Evolutionary conservation across 2,113 vertebrate genomes (phyloP).

Genomic region (Benitochromis conjunctus): DNA sequence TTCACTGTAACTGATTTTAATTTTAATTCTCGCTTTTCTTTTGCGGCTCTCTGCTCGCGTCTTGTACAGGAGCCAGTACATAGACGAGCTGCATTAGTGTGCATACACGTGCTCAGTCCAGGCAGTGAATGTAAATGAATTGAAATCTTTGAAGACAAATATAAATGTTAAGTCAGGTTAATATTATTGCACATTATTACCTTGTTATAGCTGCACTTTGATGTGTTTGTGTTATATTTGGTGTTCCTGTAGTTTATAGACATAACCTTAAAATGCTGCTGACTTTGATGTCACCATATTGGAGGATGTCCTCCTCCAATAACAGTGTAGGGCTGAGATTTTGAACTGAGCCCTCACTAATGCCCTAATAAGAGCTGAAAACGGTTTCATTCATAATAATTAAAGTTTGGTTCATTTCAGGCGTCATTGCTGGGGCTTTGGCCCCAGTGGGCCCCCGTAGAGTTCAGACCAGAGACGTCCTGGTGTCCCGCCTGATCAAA

Average conservation of each 20-base stretch:
- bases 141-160: background rate
- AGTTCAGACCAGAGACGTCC: background rate
- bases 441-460: background rate
- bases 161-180: background rate
- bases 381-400: background rate
- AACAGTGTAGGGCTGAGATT: background rate
- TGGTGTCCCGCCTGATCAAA: background rate
- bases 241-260: background rate
- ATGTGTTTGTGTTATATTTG: background rate
- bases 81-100: background rate
- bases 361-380: rapidly evolving
- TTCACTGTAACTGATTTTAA: background rate
- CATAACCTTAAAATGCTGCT: background rate
- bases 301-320: background rate
- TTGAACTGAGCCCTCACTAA: background rate
- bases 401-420: background rate
- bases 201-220: background rate
- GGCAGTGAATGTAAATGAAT: background rate
- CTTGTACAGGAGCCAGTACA: background rate
- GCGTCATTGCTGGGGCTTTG: background rate
- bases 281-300: background rate
- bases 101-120: background rate
- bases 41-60: background rate
- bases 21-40: background rate
- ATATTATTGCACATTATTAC: background rate